These are phyloP conservation scores for Condylura cristata DNA, from an alignment of 2,113 vertebrate species.

Conservation along the genomic window DNA sequence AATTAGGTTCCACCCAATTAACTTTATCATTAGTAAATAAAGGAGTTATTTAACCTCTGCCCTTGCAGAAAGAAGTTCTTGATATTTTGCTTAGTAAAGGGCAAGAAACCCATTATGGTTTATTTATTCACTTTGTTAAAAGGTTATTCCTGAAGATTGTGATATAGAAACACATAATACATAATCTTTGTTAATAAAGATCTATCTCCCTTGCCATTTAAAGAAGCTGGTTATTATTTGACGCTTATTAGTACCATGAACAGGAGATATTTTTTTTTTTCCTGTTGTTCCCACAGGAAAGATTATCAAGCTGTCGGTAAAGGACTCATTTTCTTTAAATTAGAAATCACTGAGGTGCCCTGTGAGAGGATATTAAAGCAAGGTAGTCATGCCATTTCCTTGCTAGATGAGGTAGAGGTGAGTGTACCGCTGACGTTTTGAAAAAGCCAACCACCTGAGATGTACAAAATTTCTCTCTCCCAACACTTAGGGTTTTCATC, in stretches of 20 bases:
- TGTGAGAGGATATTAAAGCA: slow-evolving; percentile 65
- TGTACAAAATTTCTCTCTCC: slow-evolving; percentile 62
- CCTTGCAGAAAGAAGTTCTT: slow-evolving; percentile 64
- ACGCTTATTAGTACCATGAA: slow-evolving; percentile 79
- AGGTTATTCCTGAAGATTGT: slow-evolving; percentile 70
- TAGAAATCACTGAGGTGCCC: slow-evolving; percentile 73
- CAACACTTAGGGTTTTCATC: slow-evolving; percentile 1
- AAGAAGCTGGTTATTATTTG: slow-evolving; percentile 69
- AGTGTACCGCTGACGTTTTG: background rate
- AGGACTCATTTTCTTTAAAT: slow-evolving; percentile 84
- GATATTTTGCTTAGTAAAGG: slow-evolving; percentile 77
- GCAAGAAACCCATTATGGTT: slow-evolving; percentile 68
- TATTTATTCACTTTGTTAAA: slow-evolving; percentile 74
- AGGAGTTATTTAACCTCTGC: slow-evolving; percentile 80
- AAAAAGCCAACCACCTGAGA: slow-evolving; percentile 35
- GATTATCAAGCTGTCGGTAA: slow-evolving; percentile 81
- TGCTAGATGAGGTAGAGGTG: slow-evolving; percentile 38
- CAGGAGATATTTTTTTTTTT: slow-evolving; percentile 60
- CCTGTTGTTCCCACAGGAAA: slow-evolving; percentile 82
- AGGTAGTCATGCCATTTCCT: slow-evolving; percentile 33
- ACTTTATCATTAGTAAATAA: slow-evolving; percentile 80
- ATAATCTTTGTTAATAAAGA: slow-evolving; percentile 83
- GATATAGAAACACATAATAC: slow-evolving; percentile 69
- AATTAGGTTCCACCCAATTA: slow-evolving; percentile 78
- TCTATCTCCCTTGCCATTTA: slow-evolving; percentile 79